Evolutionary conservation across 2,797 vertebrate genomes (phyloP).

Genomic region (Scarus forsteni): DNA sequence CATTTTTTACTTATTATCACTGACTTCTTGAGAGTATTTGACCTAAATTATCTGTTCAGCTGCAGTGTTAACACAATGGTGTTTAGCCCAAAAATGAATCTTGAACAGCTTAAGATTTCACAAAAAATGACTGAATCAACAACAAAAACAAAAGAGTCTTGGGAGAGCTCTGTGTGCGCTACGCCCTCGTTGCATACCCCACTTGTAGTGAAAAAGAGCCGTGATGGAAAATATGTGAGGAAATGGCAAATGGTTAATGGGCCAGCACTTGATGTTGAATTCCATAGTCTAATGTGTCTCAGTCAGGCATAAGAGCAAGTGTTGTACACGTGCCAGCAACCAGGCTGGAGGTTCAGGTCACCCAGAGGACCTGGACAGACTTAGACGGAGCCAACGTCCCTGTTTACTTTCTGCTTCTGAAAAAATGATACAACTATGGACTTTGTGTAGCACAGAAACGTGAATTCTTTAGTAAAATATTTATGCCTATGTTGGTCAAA

Average conservation of each 20-base stretch:
- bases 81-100: slow-evolving; percentile 11
- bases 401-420: slow-evolving; percentile 41
- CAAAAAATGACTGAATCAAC: background rate
- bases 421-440: background rate
- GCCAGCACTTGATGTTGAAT: slow-evolving; percentile 81
- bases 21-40: no score
- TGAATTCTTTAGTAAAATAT: slow-evolving; percentile 17
- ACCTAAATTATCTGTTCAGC: background rate
- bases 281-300: slow-evolving; percentile 83
- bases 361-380: slow-evolving; percentile 70
- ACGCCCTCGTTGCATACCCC: slow-evolving; percentile 17
- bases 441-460: background rate
- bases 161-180: slow-evolving; percentile 4
- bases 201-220: slow-evolving; percentile 52
- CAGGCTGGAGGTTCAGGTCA: slow-evolving; percentile 79
- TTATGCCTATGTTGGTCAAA: slow-evolving; percentile 13
- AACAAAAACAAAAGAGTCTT: slow-evolving; percentile 5
- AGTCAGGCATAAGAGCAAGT: slow-evolving; percentile 78
- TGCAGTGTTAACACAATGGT: slow-evolving; percentile 10
- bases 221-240: slow-evolving; percentile 82
- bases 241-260: slow-evolving; percentile 83
- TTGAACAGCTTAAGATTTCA: slow-evolving; percentile 2
- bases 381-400: slow-evolving; percentile 42
- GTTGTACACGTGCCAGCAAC: slow-evolving; percentile 74
- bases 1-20: no score